Conservation (phyloP, 2,113 vertebrate genomes). For the Columba livia region DNA sequence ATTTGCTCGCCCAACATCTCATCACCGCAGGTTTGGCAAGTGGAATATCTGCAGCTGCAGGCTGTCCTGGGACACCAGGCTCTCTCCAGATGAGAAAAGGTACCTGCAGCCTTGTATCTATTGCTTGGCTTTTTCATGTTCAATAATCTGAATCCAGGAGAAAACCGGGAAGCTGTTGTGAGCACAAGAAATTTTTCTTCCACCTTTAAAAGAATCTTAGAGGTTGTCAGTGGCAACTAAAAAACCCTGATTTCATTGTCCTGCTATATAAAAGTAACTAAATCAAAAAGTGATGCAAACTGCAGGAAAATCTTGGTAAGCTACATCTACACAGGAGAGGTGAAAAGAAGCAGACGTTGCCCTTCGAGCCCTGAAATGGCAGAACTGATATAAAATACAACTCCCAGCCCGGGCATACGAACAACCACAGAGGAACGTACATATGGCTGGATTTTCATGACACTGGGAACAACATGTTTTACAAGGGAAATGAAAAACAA, state of each 20-base stretch:
- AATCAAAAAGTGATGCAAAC: not conserved
- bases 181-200: not conserved
- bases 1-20: not conserved
- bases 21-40: not conserved
- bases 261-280: not conserved
- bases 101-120: not conserved
- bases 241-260: not conserved
- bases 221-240: not conserved
- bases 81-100: not conserved
- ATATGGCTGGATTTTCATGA: not conserved
- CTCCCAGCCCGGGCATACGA: not conserved
- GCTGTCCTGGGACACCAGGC: not conserved
- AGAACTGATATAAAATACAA: not conserved
- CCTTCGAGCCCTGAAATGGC: not conserved
- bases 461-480: not conserved
- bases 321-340: rapidly evolving
- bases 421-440: not conserved
- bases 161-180: not conserved
- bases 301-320: not conserved
- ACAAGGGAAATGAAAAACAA: not conserved
- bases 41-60: not conserved
- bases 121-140: not conserved
- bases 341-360: not conserved
- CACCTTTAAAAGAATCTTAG: not conserved
- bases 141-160: not conserved